phyloP scores from a whole-genome alignment of 2,113 vertebrate genomes.

The Calypte anna region DNA sequence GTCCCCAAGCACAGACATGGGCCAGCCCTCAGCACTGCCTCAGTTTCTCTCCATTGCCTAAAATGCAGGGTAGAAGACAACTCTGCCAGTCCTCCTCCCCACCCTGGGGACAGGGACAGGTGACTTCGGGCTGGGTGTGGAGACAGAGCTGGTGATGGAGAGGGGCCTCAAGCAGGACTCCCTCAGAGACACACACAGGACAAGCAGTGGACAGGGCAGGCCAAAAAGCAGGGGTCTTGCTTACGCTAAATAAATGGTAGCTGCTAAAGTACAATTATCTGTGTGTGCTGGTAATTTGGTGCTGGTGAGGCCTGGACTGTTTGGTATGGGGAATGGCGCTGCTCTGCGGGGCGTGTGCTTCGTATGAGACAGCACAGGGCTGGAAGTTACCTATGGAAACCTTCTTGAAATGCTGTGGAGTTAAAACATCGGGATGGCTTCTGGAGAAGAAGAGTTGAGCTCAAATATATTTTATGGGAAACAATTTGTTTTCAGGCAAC shows the following conservation, averaged over 20 bases:
- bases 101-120: background rate
- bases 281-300: background rate
- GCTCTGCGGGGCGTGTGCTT: too few relatives aligned
- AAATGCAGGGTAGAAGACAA: background rate
- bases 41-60: background rate
- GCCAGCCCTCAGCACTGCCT: background rate
- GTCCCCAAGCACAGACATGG: rapidly evolving
- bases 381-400: background rate
- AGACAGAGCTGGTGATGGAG: background rate
- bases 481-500: background rate
- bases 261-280: background rate
- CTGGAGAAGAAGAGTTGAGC: background rate
- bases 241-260: background rate
- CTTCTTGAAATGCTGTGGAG: background rate
- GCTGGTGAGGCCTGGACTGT: background rate
- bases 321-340: background rate
- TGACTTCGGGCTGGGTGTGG: rapidly evolving
- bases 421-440: background rate
- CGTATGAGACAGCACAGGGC: background rate
- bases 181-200: background rate
- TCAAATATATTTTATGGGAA: background rate
- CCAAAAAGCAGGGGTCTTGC: background rate
- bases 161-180: rapidly evolving
- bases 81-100: background rate
- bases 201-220: background rate